Evolutionary conservation across 1,140 invertebrate genomes (phyloP).

Genomic region (Lepidurus packardi): DNA sequence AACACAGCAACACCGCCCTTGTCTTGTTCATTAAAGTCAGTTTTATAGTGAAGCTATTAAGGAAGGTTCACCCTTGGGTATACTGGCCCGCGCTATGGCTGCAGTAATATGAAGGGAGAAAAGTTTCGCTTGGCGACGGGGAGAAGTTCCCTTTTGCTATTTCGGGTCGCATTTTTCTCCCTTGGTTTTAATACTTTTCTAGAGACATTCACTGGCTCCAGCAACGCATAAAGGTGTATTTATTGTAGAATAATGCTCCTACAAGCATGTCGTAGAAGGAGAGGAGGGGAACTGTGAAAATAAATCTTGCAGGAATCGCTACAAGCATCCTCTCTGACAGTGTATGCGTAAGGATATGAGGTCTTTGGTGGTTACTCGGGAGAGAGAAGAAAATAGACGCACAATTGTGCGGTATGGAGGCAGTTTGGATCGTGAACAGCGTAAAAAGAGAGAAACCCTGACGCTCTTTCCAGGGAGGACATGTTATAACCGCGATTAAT

Average conservation of each 20-base stretch:
- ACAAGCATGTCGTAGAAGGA: background rate
- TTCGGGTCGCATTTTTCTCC: background rate
- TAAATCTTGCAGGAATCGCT: conserved; percentile 12
- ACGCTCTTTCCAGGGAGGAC: too few species aligned
- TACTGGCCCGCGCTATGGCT: conserved; percentile 4
- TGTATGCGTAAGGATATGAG: too few species aligned
- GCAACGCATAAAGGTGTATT: background rate
- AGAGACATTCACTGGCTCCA: background rate
- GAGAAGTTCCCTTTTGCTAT: background rate
- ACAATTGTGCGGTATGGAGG: too few species aligned
- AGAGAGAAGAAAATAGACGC: too few species aligned
- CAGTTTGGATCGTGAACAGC: too few species aligned
- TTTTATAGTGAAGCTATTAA: conserved; percentile 20
- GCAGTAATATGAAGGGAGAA: background rate
- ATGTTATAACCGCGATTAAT: background rate
- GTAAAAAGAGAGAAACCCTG: too few species aligned
- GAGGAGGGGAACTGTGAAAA: background rate
- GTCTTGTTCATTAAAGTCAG: conserved; percentile 19
- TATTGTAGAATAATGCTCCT: background rate
- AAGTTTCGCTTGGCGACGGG: background rate
- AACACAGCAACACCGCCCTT: conserved; percentile 20
- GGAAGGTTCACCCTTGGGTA: conserved; percentile 9
- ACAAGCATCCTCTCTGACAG: background rate
- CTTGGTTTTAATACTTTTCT: background rate
- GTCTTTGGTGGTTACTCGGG: too few species aligned